Percentiles rank a stretch among this genome's conserved stretches.
These are phyloP conservation scores for Mystacides longicornis DNA, from an alignment of 2,888 invertebrate genomes.

Conservation along the genomic window DNA sequence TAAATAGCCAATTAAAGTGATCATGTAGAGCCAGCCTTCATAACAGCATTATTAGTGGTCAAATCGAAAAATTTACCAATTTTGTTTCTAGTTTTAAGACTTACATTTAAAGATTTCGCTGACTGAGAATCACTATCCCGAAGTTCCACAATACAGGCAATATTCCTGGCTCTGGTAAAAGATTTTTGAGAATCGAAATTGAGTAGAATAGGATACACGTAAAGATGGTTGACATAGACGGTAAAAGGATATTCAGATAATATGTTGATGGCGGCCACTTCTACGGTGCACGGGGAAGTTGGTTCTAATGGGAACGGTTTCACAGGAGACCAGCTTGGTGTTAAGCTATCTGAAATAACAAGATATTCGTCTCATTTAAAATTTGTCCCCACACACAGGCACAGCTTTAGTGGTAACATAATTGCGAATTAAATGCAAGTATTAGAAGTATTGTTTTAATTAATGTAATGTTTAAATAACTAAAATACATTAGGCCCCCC, in stretches of 20 bases:
- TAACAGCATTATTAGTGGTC: too few relatives aligned
- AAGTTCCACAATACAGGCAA: slow-evolving; percentile 84
- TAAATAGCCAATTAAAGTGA: too few relatives aligned
- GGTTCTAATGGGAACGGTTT: slow-evolving; percentile 82
- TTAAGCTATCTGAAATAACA: slow-evolving; percentile 76
- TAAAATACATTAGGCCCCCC: too few relatives aligned
- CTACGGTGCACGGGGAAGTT: slow-evolving; percentile 65
- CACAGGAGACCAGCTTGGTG: slow-evolving; percentile 73
- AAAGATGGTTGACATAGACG: slow-evolving; percentile 81
- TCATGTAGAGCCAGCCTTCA: too few relatives aligned
- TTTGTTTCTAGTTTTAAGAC: slow-evolving; percentile 26
- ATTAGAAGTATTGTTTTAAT: too few relatives aligned
- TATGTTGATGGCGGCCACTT: slow-evolving; percentile 76
- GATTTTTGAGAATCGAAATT: slow-evolving; percentile 88
- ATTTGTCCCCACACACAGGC: too few relatives aligned
- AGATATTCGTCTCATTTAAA: too few relatives aligned
- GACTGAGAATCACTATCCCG: slow-evolving; percentile 72
- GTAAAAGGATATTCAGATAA: slow-evolving; percentile 72
- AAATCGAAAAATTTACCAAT: too few relatives aligned
- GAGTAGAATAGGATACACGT: slow-evolving; percentile 80
- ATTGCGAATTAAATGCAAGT: too few relatives aligned
- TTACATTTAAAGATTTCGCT: slow-evolving; percentile 66
- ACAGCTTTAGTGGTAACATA: too few relatives aligned
- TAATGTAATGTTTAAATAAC: too few relatives aligned
- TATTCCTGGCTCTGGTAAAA: slow-evolving; percentile 89